Evolutionary conservation across 37 sponge, comb jelly and placozoan species (phyloP).

Genomic region (Theonella swinhoei): DNA sequence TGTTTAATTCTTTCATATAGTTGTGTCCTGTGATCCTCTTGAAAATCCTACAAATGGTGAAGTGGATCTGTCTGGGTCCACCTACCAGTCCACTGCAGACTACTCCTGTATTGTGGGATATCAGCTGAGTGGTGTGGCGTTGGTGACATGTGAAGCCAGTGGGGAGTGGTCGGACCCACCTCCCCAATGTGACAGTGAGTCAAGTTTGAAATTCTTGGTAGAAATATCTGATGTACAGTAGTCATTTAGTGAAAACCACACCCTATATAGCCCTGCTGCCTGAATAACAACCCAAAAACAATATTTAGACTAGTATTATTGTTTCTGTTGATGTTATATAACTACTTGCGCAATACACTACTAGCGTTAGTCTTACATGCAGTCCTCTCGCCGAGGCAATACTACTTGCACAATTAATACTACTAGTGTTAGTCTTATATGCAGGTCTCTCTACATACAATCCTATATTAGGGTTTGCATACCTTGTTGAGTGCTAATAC

Average conservation of each 20-base stretch:
- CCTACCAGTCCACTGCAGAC: not conserved
- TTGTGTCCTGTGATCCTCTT: not conserved
- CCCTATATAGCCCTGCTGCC: too few species aligned
- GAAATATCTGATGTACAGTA: too few species aligned
- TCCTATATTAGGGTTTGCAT: too few species aligned
- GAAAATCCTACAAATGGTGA: not conserved
- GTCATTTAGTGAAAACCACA: too few species aligned
- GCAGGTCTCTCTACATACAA: too few species aligned
- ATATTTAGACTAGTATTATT: too few species aligned
- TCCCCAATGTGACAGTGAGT: constrained; percentile 15
- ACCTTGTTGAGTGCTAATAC: not conserved
- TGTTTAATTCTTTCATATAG: too few species aligned
- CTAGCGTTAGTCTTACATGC: not conserved
- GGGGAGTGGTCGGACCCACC: constrained; percentile 13
- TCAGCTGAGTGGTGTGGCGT: not conserved
- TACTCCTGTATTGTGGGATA: constrained; percentile 13
- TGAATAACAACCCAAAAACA: too few species aligned
- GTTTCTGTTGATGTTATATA: not conserved
- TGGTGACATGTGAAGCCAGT: constrained; percentile 8
- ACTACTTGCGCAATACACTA: not conserved
- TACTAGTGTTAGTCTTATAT: too few species aligned
- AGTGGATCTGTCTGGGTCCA: not conserved
- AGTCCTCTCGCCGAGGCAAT: too few species aligned
- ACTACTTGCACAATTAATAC: too few species aligned
- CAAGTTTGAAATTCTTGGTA: too few species aligned